These are phyloP conservation scores for Anoplopoma fimbria DNA, from an alignment of 2,113 vertebrate genomes.

Conservation along the genomic window DNA sequence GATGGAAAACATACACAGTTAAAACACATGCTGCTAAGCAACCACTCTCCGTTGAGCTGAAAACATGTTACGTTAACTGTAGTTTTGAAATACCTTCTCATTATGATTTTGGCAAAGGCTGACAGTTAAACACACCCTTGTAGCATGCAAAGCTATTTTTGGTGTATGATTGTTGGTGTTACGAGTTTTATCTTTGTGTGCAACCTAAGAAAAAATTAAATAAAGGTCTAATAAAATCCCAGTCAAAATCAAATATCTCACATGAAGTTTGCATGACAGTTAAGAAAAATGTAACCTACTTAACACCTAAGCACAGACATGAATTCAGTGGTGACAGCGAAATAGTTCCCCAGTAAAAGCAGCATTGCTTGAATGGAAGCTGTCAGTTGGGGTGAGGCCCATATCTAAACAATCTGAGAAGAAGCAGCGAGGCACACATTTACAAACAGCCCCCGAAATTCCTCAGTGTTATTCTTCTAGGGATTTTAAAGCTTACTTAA, in stretches of 20 bases:
- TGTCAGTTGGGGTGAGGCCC: constrained; percentile 71
- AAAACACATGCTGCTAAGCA: constrained; percentile 52
- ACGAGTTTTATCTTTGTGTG: neutral
- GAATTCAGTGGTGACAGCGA: neutral
- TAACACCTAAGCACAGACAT: constrained; percentile 10
- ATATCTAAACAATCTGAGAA: constrained; percentile 64
- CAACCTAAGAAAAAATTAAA: neutral
- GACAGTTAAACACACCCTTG: constrained; percentile 13
- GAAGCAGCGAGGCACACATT: constrained; percentile 37
- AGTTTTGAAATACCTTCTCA: constrained; percentile 32
- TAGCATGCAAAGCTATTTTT: constrained; percentile 28
- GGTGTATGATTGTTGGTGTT: neutral
- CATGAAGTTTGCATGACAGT: constrained; percentile 18
- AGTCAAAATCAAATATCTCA: neutral
- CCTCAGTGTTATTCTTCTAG: constrained; percentile 57
- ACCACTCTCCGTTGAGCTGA: constrained; percentile 13
- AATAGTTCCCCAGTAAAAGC: constrained; percentile 39
- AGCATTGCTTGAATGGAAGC: constrained; percentile 44
- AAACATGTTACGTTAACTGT: constrained; percentile 28
- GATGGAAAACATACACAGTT: constrained; percentile 18
- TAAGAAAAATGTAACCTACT: constrained; percentile 5
- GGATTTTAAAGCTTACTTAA: constrained; percentile 67
- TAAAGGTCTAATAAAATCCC: constrained; percentile 4
- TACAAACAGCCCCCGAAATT: constrained; percentile 46
- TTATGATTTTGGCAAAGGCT: constrained; percentile 45